phyloP scores from a whole-genome alignment of 2,888 invertebrate genomes.

The Phymatocera aterrima region DNA sequence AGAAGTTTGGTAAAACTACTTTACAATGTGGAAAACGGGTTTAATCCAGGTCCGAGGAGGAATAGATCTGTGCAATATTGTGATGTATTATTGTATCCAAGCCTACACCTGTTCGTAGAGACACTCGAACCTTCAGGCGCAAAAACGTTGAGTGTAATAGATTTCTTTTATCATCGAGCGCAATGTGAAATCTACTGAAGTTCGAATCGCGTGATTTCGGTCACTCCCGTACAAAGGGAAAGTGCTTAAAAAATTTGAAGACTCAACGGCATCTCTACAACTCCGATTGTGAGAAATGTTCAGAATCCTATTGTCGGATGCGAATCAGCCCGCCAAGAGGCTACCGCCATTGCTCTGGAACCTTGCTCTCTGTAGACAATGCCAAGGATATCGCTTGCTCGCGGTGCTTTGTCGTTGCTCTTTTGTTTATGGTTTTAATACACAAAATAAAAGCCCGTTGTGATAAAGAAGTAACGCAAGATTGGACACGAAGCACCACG shows the following conservation, averaged over 20 bases:
- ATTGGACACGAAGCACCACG: slow-evolving; percentile 51
- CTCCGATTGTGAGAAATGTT: slow-evolving; percentile 29
- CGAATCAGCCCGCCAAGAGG: slow-evolving; percentile 10
- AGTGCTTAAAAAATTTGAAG: neutral
- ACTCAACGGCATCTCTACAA: neutral
- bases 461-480: slow-evolving; percentile 41
- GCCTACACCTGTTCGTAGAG: slow-evolving; percentile 3
- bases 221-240: neutral
- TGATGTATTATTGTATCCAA: slow-evolving; percentile 7
- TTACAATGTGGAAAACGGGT: slow-evolving; percentile 9
- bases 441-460: slow-evolving; percentile 46
- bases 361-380: slow-evolving; percentile 37
- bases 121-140: neutral
- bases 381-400: slow-evolving; percentile 38
- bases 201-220: neutral
- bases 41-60: slow-evolving; percentile 19
- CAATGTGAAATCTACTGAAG: neutral
- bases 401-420: slow-evolving; percentile 27
- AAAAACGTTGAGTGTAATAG: neutral
- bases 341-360: neutral
- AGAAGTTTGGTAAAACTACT: slow-evolving; percentile 18
- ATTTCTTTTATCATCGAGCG: neutral
- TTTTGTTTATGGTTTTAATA: slow-evolving; percentile 40
- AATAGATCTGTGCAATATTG: slow-evolving; percentile 13
- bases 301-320: slow-evolving; percentile 31